Evolutionary conservation across 2,888 invertebrate genomes (phyloP).

Genomic region (Globia sparganii): DNA sequence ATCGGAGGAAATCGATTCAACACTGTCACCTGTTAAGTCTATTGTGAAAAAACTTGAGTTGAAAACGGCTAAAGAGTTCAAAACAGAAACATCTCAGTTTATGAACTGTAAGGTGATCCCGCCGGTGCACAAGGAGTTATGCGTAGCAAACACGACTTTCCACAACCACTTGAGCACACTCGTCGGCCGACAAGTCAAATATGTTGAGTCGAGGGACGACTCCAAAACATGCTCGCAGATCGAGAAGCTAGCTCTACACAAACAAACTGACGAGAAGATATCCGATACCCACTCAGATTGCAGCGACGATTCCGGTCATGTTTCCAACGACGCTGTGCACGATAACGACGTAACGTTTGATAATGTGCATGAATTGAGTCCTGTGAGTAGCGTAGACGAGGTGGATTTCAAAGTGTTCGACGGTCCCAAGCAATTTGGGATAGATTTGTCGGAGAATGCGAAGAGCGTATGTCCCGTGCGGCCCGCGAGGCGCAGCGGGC

Average conservation of each 20-base stretch:
- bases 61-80: conserved; percentile 85
- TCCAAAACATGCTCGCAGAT: conserved; percentile 83
- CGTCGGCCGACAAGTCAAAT: conserved; percentile 88
- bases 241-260: conserved; percentile 82
- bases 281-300: conserved; percentile 92
- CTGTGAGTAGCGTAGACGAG: conserved; percentile 78
- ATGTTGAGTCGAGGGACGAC: conserved; percentile 85
- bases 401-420: conserved; percentile 84
- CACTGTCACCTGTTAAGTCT: conserved; percentile 87
- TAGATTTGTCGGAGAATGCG: conserved; percentile 82
- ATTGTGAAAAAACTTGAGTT: conserved; percentile 89
- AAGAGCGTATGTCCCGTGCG: conserved; percentile 87
- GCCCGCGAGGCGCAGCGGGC: conserved; percentile 85
- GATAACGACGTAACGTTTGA: conserved; percentile 90
- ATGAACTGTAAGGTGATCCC: conserved; percentile 87
- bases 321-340: conserved; percentile 95
- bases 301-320: conserved; percentile 95
- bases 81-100: conserved; percentile 83
- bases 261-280: conserved; percentile 87
- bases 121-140: conserved; percentile 86
- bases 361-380: conserved; percentile 79
- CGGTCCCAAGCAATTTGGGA: conserved; percentile 84
- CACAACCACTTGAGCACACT: conserved; percentile 89
- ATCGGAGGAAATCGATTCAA: conserved; percentile 79
- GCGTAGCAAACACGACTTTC: conserved; percentile 87